Base-by-base conservation (phyloP, 2,113 vertebrate genomes). In the Mastomys coucha region DNA sequence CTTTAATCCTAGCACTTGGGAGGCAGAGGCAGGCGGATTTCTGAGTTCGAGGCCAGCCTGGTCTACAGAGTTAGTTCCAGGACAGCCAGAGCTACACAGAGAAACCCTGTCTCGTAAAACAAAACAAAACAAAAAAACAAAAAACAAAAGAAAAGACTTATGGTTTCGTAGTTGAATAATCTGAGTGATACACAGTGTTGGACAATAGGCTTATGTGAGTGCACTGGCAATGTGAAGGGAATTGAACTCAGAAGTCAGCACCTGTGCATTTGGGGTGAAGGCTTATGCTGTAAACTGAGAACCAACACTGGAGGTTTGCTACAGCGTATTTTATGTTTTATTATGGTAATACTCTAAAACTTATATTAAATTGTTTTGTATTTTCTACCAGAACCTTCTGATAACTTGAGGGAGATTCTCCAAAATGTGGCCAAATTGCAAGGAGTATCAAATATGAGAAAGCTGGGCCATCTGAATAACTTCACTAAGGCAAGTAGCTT, bases 361-460 rank as follows among this genome's bases (percentile, higher is more conserved):
- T 88, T 96, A 82, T 81, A 81, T 91, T 90, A 14, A 97, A 39
- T 75, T 95, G 0, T 95, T 11, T 93, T 81, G 80, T 98, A 89
- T 97, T 98, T 94, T 98, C 81, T 98, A 98, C 49, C 98, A 99
- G 99, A 99, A 94, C 99, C 99, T 51, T 99, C 99, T 96, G 99
- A 99, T 98, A 99, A 99, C 97, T 98, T 99, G 98, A 99, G 99
- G 93, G 99, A 99, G 98, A 99, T 99, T 97, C 99, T 99, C 70
- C 99, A 99, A 98, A 99, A 99, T 99, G 99, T 99, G 98, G 99
- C 99, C 98, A 99, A 99, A 98, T 98, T 99, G 12, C 99, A 99
- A 95, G 99, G 99, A 5, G 99, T 99, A 95, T 99, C 99, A 98
- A 99, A 99, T 98, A 99, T 99, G 99, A 99, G 99, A 97, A 99